phyloP scores from a whole-genome alignment of 2,797 vertebrate genomes.

The Epinephelus awoara region DNA sequence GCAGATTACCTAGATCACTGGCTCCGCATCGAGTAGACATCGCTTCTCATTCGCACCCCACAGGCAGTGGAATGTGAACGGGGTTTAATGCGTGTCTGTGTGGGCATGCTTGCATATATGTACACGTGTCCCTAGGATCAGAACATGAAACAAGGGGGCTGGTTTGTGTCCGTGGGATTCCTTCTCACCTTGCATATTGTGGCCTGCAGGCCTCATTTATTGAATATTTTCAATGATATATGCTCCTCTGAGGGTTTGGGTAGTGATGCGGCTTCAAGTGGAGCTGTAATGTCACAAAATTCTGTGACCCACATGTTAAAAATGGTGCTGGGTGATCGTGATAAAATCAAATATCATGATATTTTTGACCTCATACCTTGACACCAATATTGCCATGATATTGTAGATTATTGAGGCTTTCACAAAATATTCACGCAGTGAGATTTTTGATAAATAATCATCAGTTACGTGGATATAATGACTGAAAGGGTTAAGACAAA shows the following conservation, averaged over 20 bases:
- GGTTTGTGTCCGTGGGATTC: not conserved
- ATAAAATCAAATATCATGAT: too few relatives aligned
- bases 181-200: conserved; percentile 1
- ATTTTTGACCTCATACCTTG: too few relatives aligned
- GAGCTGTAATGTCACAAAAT: not conserved
- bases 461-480: too few relatives aligned
- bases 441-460: too few relatives aligned
- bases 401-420: too few relatives aligned
- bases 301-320: not conserved
- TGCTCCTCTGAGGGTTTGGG: not conserved
- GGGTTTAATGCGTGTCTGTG: conserved; percentile 49
- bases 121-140: conserved; percentile 38
- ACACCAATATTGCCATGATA: too few relatives aligned
- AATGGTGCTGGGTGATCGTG: too few relatives aligned
- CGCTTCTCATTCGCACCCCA: conserved; percentile 58
- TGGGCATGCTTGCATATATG: conserved; percentile 27
- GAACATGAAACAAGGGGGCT: not conserved
- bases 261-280: not conserved
- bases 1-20: conserved; percentile 83
- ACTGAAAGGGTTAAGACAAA: too few relatives aligned
- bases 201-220: conserved; percentile 7
- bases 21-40: conserved; percentile 74
- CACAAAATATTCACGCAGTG: too few relatives aligned
- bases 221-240: not conserved
- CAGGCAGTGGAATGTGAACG: conserved; percentile 61